phyloP scores from a whole-genome alignment of 2,797 vertebrate species.

The Staurois parvus region DNA sequence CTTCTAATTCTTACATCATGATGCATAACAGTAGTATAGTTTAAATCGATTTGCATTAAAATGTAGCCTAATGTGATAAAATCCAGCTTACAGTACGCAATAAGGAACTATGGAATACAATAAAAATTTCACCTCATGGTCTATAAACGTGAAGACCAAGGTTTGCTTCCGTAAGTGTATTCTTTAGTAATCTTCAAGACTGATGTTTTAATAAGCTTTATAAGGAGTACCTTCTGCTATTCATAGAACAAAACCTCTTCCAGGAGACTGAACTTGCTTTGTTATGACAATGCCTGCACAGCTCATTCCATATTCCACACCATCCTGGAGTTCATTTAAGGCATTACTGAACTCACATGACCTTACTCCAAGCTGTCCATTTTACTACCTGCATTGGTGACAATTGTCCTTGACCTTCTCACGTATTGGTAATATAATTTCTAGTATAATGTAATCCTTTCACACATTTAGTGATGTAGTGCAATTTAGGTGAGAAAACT shows the following conservation, averaged over 20 bases:
- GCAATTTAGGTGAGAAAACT: background rate
- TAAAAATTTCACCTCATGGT: background rate
- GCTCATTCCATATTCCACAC: background rate
- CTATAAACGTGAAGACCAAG: background rate
- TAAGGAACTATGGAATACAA: background rate
- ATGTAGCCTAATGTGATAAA: background rate
- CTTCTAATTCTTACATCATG: background rate
- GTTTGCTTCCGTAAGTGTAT: background rate
- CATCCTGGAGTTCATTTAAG: background rate
- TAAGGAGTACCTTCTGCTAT: too few relatives aligned
- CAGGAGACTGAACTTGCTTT: background rate
- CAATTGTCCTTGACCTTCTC: conserved; percentile 9
- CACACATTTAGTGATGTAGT: background rate
- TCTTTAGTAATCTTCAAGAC: too few relatives aligned
- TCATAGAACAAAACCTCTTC: background rate
- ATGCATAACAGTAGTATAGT: background rate
- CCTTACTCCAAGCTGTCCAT: background rate
- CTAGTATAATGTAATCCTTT: conserved; percentile 2
- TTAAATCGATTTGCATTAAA: background rate
- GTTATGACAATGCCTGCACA: background rate
- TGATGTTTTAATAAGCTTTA: too few relatives aligned
- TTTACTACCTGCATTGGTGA: background rate
- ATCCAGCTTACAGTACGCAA: background rate
- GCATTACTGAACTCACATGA: conserved; percentile 5
- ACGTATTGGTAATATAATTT: conserved; percentile 17